Percentiles rank a stretch among this genome's conserved stretches.
Evolutionary conservation across 2,113 vertebrate genomes (phyloP).

Genomic region (Microcebus griseorufus): DNA sequence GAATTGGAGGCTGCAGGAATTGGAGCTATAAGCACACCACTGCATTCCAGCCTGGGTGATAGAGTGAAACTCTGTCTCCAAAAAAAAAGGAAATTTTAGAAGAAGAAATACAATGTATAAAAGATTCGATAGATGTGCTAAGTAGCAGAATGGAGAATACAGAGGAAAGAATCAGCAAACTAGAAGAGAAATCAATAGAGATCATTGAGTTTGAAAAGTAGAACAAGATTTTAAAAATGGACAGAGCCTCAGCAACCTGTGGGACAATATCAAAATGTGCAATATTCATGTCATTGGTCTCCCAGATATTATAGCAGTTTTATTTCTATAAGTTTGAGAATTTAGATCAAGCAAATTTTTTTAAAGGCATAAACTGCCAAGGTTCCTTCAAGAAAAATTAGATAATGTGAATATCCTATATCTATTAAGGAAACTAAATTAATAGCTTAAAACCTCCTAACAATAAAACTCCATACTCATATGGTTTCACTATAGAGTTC

Average conservation of each 20-base stretch:
- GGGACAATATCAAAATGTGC: background rate
- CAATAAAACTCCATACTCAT: background rate
- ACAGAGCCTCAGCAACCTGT: background rate
- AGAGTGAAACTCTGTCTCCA: background rate
- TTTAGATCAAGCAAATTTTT: background rate
- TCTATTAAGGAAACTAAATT: background rate
- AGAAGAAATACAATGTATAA: background rate
- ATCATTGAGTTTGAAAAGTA: background rate
- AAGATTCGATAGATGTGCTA: background rate
- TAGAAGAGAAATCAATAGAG: background rate
- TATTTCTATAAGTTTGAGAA: background rate
- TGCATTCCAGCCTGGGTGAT: background rate
- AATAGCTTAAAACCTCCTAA: background rate
- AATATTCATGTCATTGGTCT: background rate
- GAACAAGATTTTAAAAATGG: background rate
- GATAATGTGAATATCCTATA: background rate
- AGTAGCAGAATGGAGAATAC: background rate
- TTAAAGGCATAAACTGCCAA: background rate
- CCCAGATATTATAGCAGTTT: background rate
- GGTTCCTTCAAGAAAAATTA: background rate
- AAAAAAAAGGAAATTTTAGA: background rate
- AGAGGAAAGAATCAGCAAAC: background rate
- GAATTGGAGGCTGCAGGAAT: background rate
- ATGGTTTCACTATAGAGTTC: slow-evolving; percentile 2
- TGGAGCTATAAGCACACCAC: background rate